These are phyloP conservation scores for Druon quercuslanigerum DNA, from an alignment of 1,140 invertebrate genomes.

Conservation along the genomic window DNA sequence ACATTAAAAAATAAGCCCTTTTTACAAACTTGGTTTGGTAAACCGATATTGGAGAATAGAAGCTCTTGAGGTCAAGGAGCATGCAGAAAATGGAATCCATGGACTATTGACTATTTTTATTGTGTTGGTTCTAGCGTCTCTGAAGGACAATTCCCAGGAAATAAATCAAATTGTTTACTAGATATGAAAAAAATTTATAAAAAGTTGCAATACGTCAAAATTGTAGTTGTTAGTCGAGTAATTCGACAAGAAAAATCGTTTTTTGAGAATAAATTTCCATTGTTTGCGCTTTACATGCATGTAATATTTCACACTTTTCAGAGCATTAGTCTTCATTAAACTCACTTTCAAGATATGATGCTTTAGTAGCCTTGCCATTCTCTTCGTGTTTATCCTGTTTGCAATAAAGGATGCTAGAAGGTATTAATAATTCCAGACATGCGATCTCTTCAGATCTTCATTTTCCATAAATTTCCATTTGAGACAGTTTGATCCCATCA, in stretches of 20 bases:
- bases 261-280: not conserved
- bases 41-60: too few relatives aligned
- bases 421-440: not conserved
- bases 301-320: slow-evolving; percentile 7
- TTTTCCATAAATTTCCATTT: not conserved
- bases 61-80: too few relatives aligned
- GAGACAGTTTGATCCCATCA: too few relatives aligned
- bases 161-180: too few relatives aligned
- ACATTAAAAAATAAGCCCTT: too few relatives aligned
- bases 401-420: not conserved
- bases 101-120: too few relatives aligned
- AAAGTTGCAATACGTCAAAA: too few relatives aligned
- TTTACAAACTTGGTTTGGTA: too few relatives aligned
- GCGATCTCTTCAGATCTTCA: not conserved
- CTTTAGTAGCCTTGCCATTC: not conserved
- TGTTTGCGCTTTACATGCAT: not conserved
- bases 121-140: too few relatives aligned
- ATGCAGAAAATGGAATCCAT: too few relatives aligned
- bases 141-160: too few relatives aligned
- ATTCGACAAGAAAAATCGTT: not conserved
- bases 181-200: too few relatives aligned
- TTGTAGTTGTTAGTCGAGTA: not conserved
- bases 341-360: slow-evolving; percentile 19
- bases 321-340: slow-evolving; percentile 25
- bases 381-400: not conserved